Base-by-base conservation (phyloP, 2,888 invertebrate species). In the Cephus sareptanus region DNA sequence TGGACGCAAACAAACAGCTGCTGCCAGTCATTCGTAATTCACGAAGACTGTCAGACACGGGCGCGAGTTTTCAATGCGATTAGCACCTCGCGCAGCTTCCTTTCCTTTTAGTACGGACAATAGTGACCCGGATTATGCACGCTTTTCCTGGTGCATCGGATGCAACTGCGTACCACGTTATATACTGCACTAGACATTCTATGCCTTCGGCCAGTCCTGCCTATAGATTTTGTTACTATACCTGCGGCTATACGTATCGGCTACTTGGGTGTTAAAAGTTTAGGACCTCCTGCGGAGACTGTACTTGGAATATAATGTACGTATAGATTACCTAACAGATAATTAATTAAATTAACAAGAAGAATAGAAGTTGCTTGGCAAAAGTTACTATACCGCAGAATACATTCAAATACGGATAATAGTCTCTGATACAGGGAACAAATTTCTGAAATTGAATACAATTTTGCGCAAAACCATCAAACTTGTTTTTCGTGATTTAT, bases 51-150 rank as follows among this genome's bases (percentile, higher is more conserved):
- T 79, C 79, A 78, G 85, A 85, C 84, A 87, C 87, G 86, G 86
- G 85, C 83, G 83, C 82, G 83, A 86, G 84, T 84, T 83, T 81
- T 87, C 86, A 87, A 87, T 87, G 82, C 87, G 87, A 87, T 87
- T 87, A 87, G 83, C 87, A 82, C 81, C 80, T 77, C 78, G 77
- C 75, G 73, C 35, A 68, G 37, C 35, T 76, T 75, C 80, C 80
- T 75, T 81, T 34, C 82, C 83, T 85, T 82, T 83, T 82, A 80
- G 80, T 80, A 84, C 75, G 82, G 83, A 87, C 87, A 87, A 87
- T 87, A 82, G 80, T 56, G 79, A 79, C 71, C 81, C 82, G 85
- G 81, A 82, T 87, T 87, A 86, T 87, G 81, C 86, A 86, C 87
- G 86, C 84, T 85, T 31, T 71, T 71, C 71, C 13, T 83, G 81